Evolutionary conservation across 2,888 invertebrate genomes (phyloP), one percentile per base, ranked within the genome.

Genomic region (Drosophila siamana): DNA sequence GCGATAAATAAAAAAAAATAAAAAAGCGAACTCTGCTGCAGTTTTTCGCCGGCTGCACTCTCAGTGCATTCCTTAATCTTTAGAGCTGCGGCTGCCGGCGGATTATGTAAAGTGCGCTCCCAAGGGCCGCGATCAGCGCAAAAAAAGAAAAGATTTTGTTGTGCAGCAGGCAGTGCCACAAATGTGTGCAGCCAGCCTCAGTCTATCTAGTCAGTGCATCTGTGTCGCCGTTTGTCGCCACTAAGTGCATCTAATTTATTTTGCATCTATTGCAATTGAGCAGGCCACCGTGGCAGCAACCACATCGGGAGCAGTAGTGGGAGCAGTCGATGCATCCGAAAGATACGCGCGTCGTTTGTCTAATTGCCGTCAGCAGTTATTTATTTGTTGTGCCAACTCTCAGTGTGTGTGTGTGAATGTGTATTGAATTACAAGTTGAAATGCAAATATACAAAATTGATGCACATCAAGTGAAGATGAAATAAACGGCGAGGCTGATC

Each of bases 251-350:
- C 77, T 74, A 80, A 83, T 85, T 79, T 74, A 86, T 85, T 81
- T 85, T 79, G 86, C 75, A 88, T 85, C 83, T 76, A 80, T 84
- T 72, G 79, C 85, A 80, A 86, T 86, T 86, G 86, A 80, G 81
- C 64, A 38, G 57, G 56, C 74, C 64, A 65, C 51, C 69, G 71
- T 47, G 69, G 30, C 43, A 33, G 46, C 51, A 69, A 13, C 48
- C 33, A 2, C 19, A 24, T 6, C 43, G 16, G 22, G 22, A 50
- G n/a, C n/a, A n/a, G n/a, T n/a, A n/a, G n/a, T n/a, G n/a, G n/a
- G n/a, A n/a, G n/a, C 50, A 60, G 54, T 62, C 38, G 54, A 69
- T 66, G 80, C 73, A 81, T 62, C 65, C 76, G 56, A 41, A 61
- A 79, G 78, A 84, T 70, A 81, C 60, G 46, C 36, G 54, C 48